Percentiles rank a stretch among this genome's conserved stretches.
phyloP scores from a whole-genome alignment of 2,113 vertebrate genomes.

The Ascaphus truei region DNA sequence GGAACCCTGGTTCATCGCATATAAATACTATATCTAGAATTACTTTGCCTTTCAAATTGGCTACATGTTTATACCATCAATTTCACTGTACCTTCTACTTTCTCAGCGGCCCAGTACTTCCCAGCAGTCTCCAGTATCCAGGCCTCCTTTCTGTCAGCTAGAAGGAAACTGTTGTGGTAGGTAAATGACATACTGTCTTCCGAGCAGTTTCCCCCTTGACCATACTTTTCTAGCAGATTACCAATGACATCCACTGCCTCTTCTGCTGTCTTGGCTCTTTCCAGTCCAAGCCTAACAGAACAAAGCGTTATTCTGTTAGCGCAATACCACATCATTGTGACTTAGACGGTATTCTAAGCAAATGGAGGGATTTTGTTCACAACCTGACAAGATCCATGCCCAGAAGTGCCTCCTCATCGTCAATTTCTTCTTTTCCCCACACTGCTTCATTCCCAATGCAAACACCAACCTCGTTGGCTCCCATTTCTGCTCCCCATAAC shows the following conservation, averaged over 20 bases:
- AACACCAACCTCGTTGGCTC: slow-evolving; percentile 89
- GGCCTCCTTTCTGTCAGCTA: slow-evolving; percentile 85
- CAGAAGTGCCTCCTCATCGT: slow-evolving; percentile 76
- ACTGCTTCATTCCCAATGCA: slow-evolving; percentile 96
- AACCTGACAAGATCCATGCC: slow-evolving; percentile 97
- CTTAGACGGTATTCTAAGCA: not conserved
- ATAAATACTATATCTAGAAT: too few relatives aligned
- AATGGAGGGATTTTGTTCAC: not conserved
- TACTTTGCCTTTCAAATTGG: too few relatives aligned
- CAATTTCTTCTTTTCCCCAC: slow-evolving; percentile 81
- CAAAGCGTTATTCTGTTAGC: slow-evolving; percentile 28
- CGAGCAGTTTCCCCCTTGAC: slow-evolving; percentile 89
- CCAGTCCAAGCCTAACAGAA: slow-evolving; percentile 83
- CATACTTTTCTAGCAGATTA: slow-evolving; percentile 81
- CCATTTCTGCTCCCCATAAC: slow-evolving; percentile 98
- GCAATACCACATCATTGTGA: not conserved
- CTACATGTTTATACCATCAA: too few relatives aligned
- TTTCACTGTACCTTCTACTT: slow-evolving; percentile 75
- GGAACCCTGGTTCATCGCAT: too few relatives aligned
- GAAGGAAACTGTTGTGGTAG: slow-evolving; percentile 95
- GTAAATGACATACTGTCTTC: slow-evolving; percentile 77
- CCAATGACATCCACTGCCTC: slow-evolving; percentile 79
- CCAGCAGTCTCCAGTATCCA: slow-evolving; percentile 93
- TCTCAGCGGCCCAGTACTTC: slow-evolving; percentile 90
- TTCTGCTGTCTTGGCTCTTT: slow-evolving; percentile 86